phyloP scores from a whole-genome alignment of 2,888 invertebrate species.

The Autographa pulchrina region DNA sequence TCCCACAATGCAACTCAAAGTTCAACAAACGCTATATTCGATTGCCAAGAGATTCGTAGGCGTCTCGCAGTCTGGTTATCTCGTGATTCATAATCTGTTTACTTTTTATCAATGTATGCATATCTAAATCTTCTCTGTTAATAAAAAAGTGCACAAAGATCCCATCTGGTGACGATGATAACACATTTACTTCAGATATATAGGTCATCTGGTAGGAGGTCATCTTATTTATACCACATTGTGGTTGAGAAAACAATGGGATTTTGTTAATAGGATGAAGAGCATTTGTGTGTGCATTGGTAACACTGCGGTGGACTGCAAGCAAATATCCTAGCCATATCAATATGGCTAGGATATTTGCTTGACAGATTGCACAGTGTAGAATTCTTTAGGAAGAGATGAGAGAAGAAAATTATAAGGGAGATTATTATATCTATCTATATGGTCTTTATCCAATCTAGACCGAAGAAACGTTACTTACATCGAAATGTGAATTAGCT shows the following conservation, averaged over 20 bases:
- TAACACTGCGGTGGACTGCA: not conserved
- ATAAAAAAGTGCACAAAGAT: constrained; percentile 17
- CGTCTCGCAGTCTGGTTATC: constrained; percentile 47
- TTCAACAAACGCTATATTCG: constrained; percentile 54
- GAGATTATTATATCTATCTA: no score
- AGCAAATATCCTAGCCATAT: not conserved
- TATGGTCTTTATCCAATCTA: no score
- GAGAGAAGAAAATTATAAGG: no score
- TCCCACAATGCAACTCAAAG: constrained; percentile 40
- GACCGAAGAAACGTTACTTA: no score
- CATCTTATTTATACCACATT: not conserved
- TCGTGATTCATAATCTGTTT: constrained; percentile 47
- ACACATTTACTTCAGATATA: not conserved
- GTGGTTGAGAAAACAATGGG: not conserved
- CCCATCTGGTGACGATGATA: not conserved
- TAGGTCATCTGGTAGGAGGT: not conserved
- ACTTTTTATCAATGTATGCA: constrained; percentile 23
- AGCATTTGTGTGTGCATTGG: not conserved
- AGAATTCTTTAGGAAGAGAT: no score
- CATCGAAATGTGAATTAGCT: no score
- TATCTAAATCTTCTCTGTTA: constrained; percentile 15
- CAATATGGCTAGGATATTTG: no score
- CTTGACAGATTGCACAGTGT: no score
- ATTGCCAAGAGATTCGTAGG: constrained; percentile 51
- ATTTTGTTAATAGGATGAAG: not conserved